Base-by-base conservation (phyloP, 2,113 vertebrate species). In the Poicephalus meyeri region DNA sequence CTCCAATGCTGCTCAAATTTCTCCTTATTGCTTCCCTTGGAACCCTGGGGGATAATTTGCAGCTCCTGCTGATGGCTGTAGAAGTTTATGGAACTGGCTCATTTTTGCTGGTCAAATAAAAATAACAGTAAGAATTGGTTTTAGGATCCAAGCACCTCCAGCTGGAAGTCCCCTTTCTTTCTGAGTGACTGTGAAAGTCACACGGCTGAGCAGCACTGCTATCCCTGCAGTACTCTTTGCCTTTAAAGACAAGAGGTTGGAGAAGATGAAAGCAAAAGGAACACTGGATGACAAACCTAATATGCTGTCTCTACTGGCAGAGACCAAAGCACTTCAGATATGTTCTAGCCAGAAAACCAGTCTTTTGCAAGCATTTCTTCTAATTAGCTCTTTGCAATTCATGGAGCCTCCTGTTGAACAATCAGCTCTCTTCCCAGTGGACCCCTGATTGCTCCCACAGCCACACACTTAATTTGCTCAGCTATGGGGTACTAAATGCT, bases 381-480 rank as follows among this genome's bases (percentile, higher is more conserved):
- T 92, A 80, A 93, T 90, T 21, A 92, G 71, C 80, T 66, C 25
- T 61, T 65, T 63, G 82, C 90, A 85, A 47, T 69, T 93, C 70
- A 49, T 49, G 89, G 84, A 70, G 68, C 33, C 44, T 13, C 0
- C 7, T 0, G 2, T 3, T 13, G 68, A 65, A 81, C 88, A 50
- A 86, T 5, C 74, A 50, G 86, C 68, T 66, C 89, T 35, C 42
- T 15, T 46, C 70, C 81, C 61, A 39, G 91, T 0, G 1, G 72
- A 73, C 80, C 16, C 71, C 88, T 4, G 68, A 71, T 88, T 93
- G 74, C 60, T 93, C 58, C 91, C 5, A 17, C 76, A 53, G 91
- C 82, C 95, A 80, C 4, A 4, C 0, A 21, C 77, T 80, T 83
- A 4, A 6, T 86, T 94, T 66, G 84, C 64, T 95, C 84, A 49